These are phyloP conservation scores for Alosa alosa DNA, from an alignment of 2,113 vertebrate genomes.

Conservation along the genomic window DNA sequence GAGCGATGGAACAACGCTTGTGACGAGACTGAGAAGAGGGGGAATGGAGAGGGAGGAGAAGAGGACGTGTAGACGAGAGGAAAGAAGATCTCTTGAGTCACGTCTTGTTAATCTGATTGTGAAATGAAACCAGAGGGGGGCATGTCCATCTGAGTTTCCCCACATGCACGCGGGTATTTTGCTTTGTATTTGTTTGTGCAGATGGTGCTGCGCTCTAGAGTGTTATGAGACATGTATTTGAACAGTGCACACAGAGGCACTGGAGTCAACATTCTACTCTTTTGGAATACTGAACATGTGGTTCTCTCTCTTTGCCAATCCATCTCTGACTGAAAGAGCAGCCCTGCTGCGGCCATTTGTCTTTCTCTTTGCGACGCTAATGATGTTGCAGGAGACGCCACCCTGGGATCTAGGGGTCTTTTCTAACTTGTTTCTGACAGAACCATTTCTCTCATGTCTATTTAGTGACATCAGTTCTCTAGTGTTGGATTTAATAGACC, in stretches of 20 bases:
- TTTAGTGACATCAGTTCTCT: background rate
- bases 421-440: background rate
- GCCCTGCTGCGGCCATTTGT: background rate
- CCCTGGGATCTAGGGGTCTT: background rate
- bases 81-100: background rate
- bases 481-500: background rate
- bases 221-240: background rate
- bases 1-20: background rate
- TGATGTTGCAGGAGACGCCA: background rate
- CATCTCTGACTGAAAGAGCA: background rate
- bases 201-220: background rate
- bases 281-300: constrained; percentile 1
- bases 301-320: background rate
- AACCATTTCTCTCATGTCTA: background rate
- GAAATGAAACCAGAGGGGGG: background rate
- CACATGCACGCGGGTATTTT: background rate
- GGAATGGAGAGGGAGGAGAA: background rate
- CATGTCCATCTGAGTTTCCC: background rate
- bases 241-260: background rate
- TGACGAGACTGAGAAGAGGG: background rate
- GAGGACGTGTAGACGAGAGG: background rate
- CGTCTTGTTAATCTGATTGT: background rate
- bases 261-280: background rate
- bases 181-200: background rate
- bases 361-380: background rate